A percentile compares a stretch with the other conserved stretches of the same genome.
These are phyloP conservation scores for Xylophagus ater DNA, from an alignment of 2,888 invertebrate species.

Conservation along the genomic window DNA sequence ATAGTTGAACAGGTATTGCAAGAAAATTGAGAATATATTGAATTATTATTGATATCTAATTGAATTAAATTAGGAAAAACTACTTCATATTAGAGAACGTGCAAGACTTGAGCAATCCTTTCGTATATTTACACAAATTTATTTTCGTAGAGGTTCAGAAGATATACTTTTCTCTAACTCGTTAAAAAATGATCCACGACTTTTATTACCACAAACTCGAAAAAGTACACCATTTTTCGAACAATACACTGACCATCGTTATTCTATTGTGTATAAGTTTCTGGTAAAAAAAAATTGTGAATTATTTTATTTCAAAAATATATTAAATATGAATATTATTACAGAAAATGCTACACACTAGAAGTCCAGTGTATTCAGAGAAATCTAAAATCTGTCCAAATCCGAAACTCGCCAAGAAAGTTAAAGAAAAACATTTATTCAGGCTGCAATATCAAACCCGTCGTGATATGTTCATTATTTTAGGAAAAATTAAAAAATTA, in stretches of 20 bases:
- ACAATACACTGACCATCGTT: constrained; percentile 22
- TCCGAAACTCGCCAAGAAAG: constrained; percentile 20
- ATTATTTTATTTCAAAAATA: no score
- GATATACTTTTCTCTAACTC: constrained; percentile 29
- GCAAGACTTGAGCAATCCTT: constrained; percentile 27
- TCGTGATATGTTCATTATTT: constrained; percentile 27
- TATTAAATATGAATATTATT: no score
- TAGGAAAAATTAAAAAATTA: constrained; percentile 24
- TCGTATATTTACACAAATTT: constrained; percentile 30
- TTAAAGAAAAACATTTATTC: constrained; percentile 24
- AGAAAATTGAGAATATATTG: background rate
- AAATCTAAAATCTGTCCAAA: constrained; percentile 24
- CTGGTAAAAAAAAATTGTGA: no score
- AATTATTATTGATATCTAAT: background rate
- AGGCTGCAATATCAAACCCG: constrained; percentile 31
- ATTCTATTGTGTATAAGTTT: constrained; percentile 25
- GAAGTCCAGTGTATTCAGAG: constrained; percentile 29
- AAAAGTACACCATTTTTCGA: constrained; percentile 23
- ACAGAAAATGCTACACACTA: constrained; percentile 33
- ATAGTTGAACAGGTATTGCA: constrained; percentile 23
- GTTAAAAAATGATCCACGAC: constrained; percentile 23
- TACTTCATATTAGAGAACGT: constrained; percentile 27
- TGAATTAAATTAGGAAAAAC: constrained; percentile 21
- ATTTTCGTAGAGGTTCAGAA: constrained; percentile 28
- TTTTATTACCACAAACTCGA: constrained; percentile 25